phyloP scores from a whole-genome alignment of 2,888 invertebrate species.

The Abscondita cerata region DNA sequence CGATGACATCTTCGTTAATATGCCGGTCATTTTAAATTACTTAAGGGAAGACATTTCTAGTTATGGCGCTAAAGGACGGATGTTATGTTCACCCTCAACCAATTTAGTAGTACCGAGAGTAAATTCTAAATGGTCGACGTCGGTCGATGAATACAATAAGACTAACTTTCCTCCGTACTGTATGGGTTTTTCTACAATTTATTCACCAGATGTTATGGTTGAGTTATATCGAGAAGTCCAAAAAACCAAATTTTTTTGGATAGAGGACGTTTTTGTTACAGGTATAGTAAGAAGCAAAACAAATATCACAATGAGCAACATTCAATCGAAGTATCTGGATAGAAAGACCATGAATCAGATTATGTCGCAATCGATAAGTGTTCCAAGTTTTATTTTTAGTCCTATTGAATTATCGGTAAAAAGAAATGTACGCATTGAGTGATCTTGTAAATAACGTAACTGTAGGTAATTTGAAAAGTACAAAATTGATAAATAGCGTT shows the following conservation, averaged over 20 bases:
- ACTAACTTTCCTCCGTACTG: constrained; percentile 77
- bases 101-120: constrained; percentile 65
- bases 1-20: constrained; percentile 80
- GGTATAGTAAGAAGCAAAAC: constrained; percentile 66
- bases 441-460: constrained; percentile 52
- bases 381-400: constrained; percentile 62
- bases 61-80: constrained; percentile 66
- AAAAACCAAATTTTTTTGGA: constrained; percentile 71
- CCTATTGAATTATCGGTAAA: constrained; percentile 61
- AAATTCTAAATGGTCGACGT: constrained; percentile 80
- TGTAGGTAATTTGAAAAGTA: too few species aligned
- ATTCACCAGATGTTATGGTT: constrained; percentile 65
- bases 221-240: constrained; percentile 64
- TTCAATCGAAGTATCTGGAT: constrained; percentile 40
- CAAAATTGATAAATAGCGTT: too few species aligned
- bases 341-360: constrained; percentile 8
- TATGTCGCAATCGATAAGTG: constrained; percentile 28
- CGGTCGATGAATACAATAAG: constrained; percentile 69
- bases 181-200: constrained; percentile 70
- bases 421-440: constrained; percentile 63
- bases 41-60: constrained; percentile 65
- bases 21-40: constrained; percentile 66
- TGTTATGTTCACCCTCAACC: constrained; percentile 66
- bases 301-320: constrained; percentile 64
- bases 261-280: constrained; percentile 76